A percentile compares a stretch with the other conserved stretches of the same genome.
Evolutionary conservation across 2,888 invertebrate genomes (phyloP).

Genomic region (Sesamia inferens): DNA sequence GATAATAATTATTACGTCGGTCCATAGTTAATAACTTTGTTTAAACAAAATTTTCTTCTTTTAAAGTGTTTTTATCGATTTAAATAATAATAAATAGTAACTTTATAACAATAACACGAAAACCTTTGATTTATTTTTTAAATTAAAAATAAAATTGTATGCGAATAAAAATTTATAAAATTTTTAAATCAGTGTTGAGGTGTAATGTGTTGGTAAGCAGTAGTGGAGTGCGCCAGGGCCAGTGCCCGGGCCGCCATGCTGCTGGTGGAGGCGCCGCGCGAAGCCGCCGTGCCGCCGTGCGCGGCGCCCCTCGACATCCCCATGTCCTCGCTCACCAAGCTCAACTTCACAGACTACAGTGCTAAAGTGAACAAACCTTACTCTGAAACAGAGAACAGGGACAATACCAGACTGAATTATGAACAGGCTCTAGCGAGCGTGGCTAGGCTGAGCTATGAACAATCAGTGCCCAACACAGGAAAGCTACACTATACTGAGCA

Average conservation of each 20-base stretch:
- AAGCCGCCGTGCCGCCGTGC: conserved; percentile 92
- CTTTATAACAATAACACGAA: background rate
- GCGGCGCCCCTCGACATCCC: conserved; percentile 84
- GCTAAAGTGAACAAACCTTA: conserved; percentile 85
- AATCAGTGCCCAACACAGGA: conserved; percentile 75
- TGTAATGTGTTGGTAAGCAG: conserved; percentile 81
- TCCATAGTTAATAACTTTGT: conserved; percentile 18
- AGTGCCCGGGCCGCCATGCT: conserved; percentile 92
- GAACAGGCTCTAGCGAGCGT: conserved; percentile 83
- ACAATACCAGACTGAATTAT: conserved; percentile 80
- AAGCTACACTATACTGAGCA: conserved; percentile 84
- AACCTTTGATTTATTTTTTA: conserved; percentile 1
- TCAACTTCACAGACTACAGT: conserved; percentile 88
- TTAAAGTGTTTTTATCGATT: conserved; percentile 17
- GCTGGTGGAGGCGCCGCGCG: conserved; percentile 93
- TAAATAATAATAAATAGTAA: conserved; percentile 1
- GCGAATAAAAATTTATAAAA: conserved; percentile 21
- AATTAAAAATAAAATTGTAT: conserved; percentile 22
- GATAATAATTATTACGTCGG: conserved; percentile 51
- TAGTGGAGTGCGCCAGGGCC: conserved; percentile 74
- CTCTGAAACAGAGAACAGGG: conserved; percentile 77
- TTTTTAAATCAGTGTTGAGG: conserved; percentile 61
- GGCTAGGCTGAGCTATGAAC: conserved; percentile 82
- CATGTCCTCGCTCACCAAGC: conserved; percentile 86
- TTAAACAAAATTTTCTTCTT: conserved; percentile 10